Base-by-base conservation (phyloP, 2,113 vertebrate genomes). In the Corythornis cristatus region DNA sequence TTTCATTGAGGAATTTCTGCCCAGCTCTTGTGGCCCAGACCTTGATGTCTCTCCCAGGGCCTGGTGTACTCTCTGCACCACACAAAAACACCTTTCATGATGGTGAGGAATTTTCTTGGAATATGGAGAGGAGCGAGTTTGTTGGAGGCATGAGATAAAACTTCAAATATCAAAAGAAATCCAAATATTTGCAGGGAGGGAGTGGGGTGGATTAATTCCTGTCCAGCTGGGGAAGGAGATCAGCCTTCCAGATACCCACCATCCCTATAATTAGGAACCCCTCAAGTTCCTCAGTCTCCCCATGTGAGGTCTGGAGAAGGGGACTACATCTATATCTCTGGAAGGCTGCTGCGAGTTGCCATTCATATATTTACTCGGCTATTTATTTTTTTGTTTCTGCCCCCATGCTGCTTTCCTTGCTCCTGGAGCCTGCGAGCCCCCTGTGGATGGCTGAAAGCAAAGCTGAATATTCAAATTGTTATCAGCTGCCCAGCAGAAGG, bases 401-500 rank as follows among this genome's bases (percentile, higher is more conserved):
- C 94, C 86, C 90, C 96, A 88, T 95, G 96, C 95, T 96, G 95
- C 62, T 93, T 96, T 88, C 72, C 83, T 91, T 88, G 94, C 93
- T 96, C 86, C 92, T 0, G 1, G 92, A 93, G 91, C 87, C 89
- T 60, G 57, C 6, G 31, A 96, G 74, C 93, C 92, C 90, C 97
- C 97, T 91, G 96, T 2, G 7, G 97, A 92, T 94, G 93, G 90
- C 97, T 96, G 88, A 95, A 93, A 97, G 96, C 93, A 80, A 95
- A 94, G 92, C 90, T 95, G 82, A 97, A 97, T 97, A 97, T 97
- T 97, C 92, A 97, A 95, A 94, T 93, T 96, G 94, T 97, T 97
- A 97, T 97, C 97, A 97, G 96, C 95, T 92, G 95, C 86, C 96
- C 95, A 93, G 89, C 96, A 97, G 97, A 97, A 97, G 92, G 86